Evolutionary conservation across 2,797 vertebrate species (phyloP).

Genomic region (Thripadectes ignobilis): DNA sequence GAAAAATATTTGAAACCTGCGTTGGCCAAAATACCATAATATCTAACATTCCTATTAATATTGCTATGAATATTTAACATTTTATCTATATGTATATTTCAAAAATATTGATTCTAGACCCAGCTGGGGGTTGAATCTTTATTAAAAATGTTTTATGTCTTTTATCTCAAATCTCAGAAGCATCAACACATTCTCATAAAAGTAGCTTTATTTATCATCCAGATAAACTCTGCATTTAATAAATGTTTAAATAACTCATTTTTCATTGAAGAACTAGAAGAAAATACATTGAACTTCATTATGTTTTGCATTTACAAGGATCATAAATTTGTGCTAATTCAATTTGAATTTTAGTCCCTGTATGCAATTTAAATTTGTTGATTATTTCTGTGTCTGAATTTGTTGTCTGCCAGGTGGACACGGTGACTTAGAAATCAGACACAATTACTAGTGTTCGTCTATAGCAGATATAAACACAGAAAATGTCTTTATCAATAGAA

Average conservation of each 20-base stretch:
- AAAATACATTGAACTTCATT: not conserved
- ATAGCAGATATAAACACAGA: not conserved
- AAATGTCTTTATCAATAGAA: not conserved
- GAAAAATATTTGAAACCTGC: not conserved
- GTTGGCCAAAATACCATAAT: not conserved
- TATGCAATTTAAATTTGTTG: not conserved
- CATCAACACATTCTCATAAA: not conserved
- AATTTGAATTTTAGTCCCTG: not conserved
- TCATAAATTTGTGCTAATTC: not conserved
- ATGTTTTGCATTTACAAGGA: not conserved
- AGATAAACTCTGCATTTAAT: not conserved
- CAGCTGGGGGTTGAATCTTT: not conserved
- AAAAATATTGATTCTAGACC: not conserved
- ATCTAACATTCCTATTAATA: not conserved
- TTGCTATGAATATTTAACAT: not conserved
- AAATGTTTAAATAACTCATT: not conserved
- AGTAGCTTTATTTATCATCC: not conserved
- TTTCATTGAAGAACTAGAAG: not conserved
- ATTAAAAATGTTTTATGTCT: constrained; percentile 8
- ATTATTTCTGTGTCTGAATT: not conserved
- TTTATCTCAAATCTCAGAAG: not conserved
- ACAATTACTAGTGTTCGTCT: not conserved
- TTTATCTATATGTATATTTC: not conserved
- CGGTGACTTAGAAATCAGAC: not conserved
- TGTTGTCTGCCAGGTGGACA: not conserved